Base-by-base conservation (phyloP, 2,797 vertebrate species). In the Etheostoma nigrum region DNA sequence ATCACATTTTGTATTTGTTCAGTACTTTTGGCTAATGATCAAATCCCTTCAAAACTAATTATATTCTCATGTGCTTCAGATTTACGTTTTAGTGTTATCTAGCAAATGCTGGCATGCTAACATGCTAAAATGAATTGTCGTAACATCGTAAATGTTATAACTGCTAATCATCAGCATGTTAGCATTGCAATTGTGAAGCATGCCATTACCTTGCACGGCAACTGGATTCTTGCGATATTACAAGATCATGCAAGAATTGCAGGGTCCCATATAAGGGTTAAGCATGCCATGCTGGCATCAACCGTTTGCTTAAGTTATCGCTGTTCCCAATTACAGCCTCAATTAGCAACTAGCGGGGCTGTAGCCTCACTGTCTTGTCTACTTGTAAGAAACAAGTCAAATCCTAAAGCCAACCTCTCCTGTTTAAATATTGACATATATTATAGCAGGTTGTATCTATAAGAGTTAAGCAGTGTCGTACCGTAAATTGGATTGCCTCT, bases 401-500 rank as follows among this genome's bases (percentile, higher is more conserved):
- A 59, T 51, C 30, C 15, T 19, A 1, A 30, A 47, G 49, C 49
- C 2, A 1, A 30, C 45, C 33, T 48, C 36, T 47, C 8, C 19
- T 49, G n/a, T 67, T 55, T 45, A 27, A 67, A 44, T 74, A 71
- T 40, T 77, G 65, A 23, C 49, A 72, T 67, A 48, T 27, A 55
- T 40, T 48, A 25, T 40, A 67, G 49, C 72, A 79, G 72, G 70
- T 72, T 83, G 80, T 60, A 42, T 73, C 51, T 69, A 49, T 48
- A 67, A 76, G 83, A 70, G 74, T 76, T 87, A 83, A 86, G 78
- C 19, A 72, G 61, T 76, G 79, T 83, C 81, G 53, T 68, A 75
- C 78, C 70, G 86, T 89, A 90, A 92, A 92, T 91, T 87, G 90
- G 91, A 93, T 92, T 93, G 67, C 42, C 74, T 88, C 68, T 84